These are phyloP conservation scores for Tiliacea citrago DNA, from an alignment of 2,888 invertebrate genomes.

Conservation along the genomic window DNA sequence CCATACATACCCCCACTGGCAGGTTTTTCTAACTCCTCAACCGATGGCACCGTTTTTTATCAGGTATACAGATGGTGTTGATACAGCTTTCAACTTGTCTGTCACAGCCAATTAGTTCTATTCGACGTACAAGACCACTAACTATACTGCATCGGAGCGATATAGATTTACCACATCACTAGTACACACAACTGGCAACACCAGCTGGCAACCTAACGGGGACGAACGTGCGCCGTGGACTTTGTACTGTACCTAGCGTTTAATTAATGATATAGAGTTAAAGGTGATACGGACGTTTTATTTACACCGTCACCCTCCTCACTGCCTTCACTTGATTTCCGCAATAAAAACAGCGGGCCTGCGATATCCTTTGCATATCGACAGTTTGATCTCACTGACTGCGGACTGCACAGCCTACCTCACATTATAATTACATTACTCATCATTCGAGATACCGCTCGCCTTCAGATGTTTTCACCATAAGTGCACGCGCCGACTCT, in stretches of 20 bases:
- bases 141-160: neutral
- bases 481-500: conserved; percentile 73
- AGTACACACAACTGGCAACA: too few relatives aligned
- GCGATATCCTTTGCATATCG: conserved; percentile 58
- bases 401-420: conserved; percentile 44
- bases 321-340: conserved; percentile 36
- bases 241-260: too few relatives aligned
- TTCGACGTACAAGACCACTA: conserved; percentile 16
- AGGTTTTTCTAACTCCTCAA: neutral
- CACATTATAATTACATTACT: conserved; percentile 70
- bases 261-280: too few relatives aligned
- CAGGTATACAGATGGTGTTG: too few relatives aligned
- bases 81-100: neutral
- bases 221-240: too few relatives aligned
- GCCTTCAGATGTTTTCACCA: conserved; percentile 83
- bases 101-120: neutral
- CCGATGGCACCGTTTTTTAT: neutral
- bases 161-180: too few relatives aligned
- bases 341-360: conserved; percentile 24
- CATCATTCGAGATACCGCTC: conserved; percentile 65
- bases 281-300: too few relatives aligned
- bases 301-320: too few relatives aligned
- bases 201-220: too few relatives aligned
- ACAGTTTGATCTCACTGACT: conserved; percentile 44
- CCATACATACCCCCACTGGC: neutral